Evolutionary conservation across 2,888 invertebrate species (phyloP).

Genomic region (Tenthredo livida): DNA sequence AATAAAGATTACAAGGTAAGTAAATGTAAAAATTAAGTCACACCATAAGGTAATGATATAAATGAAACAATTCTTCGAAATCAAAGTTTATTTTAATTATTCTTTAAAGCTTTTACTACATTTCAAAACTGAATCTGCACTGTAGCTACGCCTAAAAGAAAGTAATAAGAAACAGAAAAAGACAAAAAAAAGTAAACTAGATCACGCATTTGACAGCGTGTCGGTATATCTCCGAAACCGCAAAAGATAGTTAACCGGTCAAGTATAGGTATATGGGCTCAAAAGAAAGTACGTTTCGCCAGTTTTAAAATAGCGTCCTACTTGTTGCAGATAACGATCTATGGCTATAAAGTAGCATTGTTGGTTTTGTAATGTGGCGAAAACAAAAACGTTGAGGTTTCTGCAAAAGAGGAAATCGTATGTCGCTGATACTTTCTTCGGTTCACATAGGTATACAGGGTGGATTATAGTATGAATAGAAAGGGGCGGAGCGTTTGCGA

Average conservation of each 20-base stretch:
- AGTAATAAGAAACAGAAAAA: background rate
- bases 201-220: background rate
- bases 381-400: background rate
- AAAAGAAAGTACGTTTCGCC: constrained; percentile 20
- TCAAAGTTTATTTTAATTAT: background rate
- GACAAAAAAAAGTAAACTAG: background rate
- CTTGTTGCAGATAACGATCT: constrained; percentile 16
- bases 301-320: constrained; percentile 25
- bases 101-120: background rate
- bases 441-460: background rate
- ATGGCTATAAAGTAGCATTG: background rate
- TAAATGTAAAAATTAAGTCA: no score
- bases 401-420: background rate
- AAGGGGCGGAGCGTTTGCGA: no score
- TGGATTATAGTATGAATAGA: no score
- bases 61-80: background rate
- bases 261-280: background rate
- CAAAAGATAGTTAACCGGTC: constrained; percentile 1
- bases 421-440: background rate
- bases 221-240: background rate
- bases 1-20: no score
- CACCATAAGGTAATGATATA: background rate
- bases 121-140: background rate
- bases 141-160: background rate
- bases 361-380: background rate